phyloP scores from a whole-genome alignment of 1,140 invertebrate genomes.

The Lepidurus packardi region DNA sequence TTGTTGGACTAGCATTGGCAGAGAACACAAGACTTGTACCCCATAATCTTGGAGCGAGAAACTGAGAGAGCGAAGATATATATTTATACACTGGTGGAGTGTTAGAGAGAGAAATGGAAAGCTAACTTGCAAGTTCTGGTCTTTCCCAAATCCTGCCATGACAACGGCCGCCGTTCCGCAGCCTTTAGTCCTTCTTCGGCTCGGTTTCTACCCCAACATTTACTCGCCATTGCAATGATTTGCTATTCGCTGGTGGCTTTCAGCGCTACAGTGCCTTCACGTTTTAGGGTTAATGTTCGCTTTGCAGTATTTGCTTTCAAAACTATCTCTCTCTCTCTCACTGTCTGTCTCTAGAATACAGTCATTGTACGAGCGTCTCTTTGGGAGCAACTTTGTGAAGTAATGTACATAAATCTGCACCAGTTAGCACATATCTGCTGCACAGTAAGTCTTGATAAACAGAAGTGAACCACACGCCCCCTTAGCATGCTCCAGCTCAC shows the following conservation, averaged over 20 bases:
- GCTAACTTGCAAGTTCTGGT: background rate
- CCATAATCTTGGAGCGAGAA: too few species aligned
- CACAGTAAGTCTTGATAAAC: slow-evolving; percentile 13
- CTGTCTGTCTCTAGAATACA: background rate
- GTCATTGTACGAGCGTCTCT: background rate
- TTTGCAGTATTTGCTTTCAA: too few species aligned
- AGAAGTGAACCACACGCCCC: background rate
- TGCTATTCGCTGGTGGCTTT: background rate
- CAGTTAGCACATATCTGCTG: slow-evolving; percentile 9
- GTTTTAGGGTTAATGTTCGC: background rate
- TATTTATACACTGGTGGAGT: background rate
- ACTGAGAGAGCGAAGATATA: too few species aligned
- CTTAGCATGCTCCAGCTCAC: background rate
- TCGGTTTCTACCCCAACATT: background rate
- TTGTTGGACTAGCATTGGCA: too few species aligned
- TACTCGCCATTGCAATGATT: background rate
- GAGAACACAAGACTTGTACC: too few species aligned
- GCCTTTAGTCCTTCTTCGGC: background rate
- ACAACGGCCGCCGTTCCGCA: background rate
- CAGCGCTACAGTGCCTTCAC: background rate
- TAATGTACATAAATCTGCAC: slow-evolving; percentile 7
- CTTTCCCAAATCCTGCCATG: background rate
- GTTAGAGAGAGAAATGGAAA: background rate
- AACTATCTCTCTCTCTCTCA: too few species aligned
- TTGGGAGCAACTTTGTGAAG: background rate